Percentiles rank a stretch among this genome's conserved stretches.
These are phyloP conservation scores for Coenonympha arcania DNA, from an alignment of 2,888 invertebrate species.

Conservation along the genomic window DNA sequence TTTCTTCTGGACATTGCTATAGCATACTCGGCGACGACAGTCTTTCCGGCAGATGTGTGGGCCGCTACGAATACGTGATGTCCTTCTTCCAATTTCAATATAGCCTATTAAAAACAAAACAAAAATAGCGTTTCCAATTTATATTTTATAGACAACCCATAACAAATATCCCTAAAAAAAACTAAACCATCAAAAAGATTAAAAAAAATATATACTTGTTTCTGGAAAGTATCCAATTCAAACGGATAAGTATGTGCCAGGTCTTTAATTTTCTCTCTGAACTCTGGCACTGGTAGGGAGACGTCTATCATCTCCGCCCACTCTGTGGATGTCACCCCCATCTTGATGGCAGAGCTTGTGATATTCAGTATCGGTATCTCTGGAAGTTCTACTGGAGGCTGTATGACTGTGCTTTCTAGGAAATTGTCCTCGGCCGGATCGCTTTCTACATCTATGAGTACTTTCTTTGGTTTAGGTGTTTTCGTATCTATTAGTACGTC, in stretches of 20 bases:
- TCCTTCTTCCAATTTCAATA: constrained; percentile 92
- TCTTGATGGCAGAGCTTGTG: constrained; percentile 63
- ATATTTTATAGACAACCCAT: not conserved
- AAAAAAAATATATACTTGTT: too few species aligned
- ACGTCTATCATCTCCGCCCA: constrained; percentile 94
- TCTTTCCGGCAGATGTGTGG: constrained; percentile 99
- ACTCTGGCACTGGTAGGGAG: constrained; percentile 84
- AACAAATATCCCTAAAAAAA: too few species aligned
- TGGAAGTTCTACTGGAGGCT: constrained; percentile 55
- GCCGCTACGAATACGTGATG: constrained; percentile 99
- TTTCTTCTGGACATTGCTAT: constrained; percentile 95
- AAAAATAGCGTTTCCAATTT: not conserved
- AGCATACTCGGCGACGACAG: constrained; percentile 99
- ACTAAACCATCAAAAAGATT: too few species aligned
- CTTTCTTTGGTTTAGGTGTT: constrained; percentile 31
- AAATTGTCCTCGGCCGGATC: constrained; percentile 52
- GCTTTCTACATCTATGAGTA: constrained; percentile 33
- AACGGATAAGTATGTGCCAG: constrained; percentile 92
- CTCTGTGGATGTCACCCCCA: constrained; percentile 75
- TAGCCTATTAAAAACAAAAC: constrained; percentile 79
- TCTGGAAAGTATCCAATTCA: constrained; percentile 97
- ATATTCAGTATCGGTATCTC: constrained; percentile 80
- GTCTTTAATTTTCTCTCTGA: constrained; percentile 84
- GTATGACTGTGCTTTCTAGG: constrained; percentile 54
- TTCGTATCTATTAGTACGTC: constrained; percentile 39